Evolutionary conservation across 2,888 invertebrate genomes (phyloP).

Genomic region (Drosophila rubida): DNA sequence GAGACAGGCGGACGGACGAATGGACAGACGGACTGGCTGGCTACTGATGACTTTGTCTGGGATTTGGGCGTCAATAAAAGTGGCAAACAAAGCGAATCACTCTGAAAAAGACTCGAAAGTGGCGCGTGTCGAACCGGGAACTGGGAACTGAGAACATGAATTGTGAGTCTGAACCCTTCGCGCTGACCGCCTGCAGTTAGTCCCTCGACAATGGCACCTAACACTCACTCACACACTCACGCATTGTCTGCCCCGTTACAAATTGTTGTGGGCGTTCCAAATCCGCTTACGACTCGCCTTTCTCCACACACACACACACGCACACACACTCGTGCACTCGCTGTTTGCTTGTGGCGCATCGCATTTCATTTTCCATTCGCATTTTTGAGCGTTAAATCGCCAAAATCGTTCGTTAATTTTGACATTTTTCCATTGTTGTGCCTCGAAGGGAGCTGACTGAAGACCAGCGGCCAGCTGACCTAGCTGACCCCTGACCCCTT

Average conservation of each 20-base stretch:
- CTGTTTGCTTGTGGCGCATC: constrained; percentile 35
- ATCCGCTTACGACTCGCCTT: constrained; percentile 81
- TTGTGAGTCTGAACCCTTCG: constrained; percentile 46
- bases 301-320: constrained; percentile 35
- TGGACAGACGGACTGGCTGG: constrained; percentile 27
- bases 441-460: constrained; percentile 21
- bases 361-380: constrained; percentile 60
- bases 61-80: constrained; percentile 67
- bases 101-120: constrained; percentile 47
- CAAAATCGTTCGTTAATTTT: constrained; percentile 80
- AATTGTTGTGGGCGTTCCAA: constrained; percentile 85
- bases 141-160: constrained; percentile 30
- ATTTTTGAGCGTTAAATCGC: constrained; percentile 77
- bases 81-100: constrained; percentile 62
- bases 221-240: constrained; percentile 47
- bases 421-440: constrained; percentile 69
- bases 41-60: constrained; percentile 49
- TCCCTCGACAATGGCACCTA: constrained; percentile 44
- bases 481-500: constrained; percentile 33
- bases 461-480: constrained; percentile 70
- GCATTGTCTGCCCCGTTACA: constrained; percentile 80
- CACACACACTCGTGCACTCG: constrained; percentile 9
- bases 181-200: constrained; percentile 43
- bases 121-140: constrained; percentile 54
- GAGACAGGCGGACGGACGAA: neutral